phyloP scores from a whole-genome alignment of 2,113 vertebrate species.

The Entomyzon cyanotis region DNA sequence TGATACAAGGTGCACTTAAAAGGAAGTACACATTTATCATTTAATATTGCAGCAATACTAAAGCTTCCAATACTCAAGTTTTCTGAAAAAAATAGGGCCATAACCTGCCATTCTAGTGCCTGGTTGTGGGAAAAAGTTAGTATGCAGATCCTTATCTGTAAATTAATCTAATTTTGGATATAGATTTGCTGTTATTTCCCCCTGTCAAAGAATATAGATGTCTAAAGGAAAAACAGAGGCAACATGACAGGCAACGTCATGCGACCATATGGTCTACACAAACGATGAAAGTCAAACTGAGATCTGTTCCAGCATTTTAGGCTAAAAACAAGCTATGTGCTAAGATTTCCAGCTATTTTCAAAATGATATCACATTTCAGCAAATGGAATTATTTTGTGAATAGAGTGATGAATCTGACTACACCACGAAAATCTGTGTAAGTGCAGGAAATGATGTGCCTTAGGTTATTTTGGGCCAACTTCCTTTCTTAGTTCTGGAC shows the following conservation, averaged over 20 bases:
- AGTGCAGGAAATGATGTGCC: neutral
- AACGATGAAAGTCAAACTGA: conserved; percentile 6
- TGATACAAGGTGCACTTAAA: neutral
- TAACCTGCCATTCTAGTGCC: neutral
- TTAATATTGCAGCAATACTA: neutral
- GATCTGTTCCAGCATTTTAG: neutral
- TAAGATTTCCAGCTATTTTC: neutral
- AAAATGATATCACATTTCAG: neutral
- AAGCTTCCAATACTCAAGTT: neutral
- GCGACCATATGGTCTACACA: neutral
- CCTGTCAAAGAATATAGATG: neutral
- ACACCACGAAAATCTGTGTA: neutral
- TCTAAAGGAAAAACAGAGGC: neutral
- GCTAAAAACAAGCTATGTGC: neutral
- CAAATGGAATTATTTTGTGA: neutral
- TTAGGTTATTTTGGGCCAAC: neutral
- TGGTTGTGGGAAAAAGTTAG: neutral
- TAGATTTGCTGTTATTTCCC: conserved; percentile 1
- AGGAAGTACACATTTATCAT: neutral
- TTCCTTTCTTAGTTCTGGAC: neutral
- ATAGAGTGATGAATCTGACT: neutral
- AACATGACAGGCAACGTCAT: neutral
- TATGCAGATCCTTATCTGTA: neutral
- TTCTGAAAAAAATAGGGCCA: neutral
- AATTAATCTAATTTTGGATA: neutral